These are phyloP conservation scores for Chrysotoxum bicinctum DNA, from an alignment of 2,888 invertebrate species.

Conservation along the genomic window DNA sequence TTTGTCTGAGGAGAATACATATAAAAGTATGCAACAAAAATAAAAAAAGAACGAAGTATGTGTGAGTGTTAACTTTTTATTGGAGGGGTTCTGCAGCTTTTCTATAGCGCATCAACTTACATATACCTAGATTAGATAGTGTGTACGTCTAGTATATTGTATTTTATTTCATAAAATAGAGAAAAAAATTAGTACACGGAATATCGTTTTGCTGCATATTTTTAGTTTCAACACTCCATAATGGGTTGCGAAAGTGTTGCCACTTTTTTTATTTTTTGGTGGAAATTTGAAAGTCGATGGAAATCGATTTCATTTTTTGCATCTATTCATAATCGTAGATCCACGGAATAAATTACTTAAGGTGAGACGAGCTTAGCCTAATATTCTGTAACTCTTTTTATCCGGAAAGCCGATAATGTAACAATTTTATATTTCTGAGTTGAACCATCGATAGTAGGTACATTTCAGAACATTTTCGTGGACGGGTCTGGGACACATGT, in stretches of 20 bases:
- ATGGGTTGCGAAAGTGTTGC: slow-evolving; percentile 13
- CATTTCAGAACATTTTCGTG: no score
- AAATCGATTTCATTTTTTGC: no score
- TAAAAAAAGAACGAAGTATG: neutral
- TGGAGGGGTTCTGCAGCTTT: neutral
- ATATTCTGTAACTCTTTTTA: no score
- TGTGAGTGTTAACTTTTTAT: neutral
- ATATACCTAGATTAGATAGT: neutral
- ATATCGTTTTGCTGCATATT: slow-evolving; percentile 19
- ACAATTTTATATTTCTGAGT: no score
- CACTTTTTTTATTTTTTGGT: neutral
- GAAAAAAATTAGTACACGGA: no score
- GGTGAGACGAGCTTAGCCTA: no score
- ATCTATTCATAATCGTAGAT: no score
- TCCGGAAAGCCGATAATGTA: no score
- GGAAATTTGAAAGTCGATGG: no score
- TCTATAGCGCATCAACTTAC: neutral
- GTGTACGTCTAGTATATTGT: neutral
- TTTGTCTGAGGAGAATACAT: neutral
- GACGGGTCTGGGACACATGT: no score
- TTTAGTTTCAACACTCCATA: neutral
- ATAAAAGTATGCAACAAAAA: neutral
- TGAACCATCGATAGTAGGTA: no score
- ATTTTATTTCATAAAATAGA: neutral
- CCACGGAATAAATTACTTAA: no score